These are phyloP conservation scores for Mesorhabditis spiculigera DNA, from an alignment of 2,888 invertebrate species.

Conservation along the genomic window DNA sequence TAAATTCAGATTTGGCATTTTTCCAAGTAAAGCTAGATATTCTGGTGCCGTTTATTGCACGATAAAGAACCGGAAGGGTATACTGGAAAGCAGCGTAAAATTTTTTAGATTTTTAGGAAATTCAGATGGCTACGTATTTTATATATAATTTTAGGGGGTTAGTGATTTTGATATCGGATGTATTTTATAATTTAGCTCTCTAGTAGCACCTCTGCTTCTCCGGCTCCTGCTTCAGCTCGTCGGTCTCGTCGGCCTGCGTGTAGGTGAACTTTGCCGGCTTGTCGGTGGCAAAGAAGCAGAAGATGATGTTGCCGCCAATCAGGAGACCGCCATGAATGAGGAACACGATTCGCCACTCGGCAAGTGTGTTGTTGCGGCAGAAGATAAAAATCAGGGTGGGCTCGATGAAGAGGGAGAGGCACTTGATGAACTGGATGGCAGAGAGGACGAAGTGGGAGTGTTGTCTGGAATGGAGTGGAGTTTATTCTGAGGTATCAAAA, in stretches of 20 bases:
- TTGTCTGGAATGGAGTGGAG: slow-evolving; percentile 34
- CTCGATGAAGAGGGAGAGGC: slow-evolving; percentile 49
- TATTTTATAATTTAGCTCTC: no score
- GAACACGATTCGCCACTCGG: slow-evolving; percentile 49
- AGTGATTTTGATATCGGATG: no score
- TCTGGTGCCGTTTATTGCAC: no score
- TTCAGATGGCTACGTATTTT: no score
- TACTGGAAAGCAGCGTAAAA: no score
- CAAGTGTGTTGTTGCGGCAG: slow-evolving; percentile 32
- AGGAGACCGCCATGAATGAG: slow-evolving; percentile 38
- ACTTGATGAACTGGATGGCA: slow-evolving; percentile 54
- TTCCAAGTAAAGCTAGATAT: no score
- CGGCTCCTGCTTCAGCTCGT: slow-evolving; percentile 11
- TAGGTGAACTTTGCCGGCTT: slow-evolving; percentile 50
- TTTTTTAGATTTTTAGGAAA: no score
- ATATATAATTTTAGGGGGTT: no score
- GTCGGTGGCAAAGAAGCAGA: slow-evolving; percentile 49
- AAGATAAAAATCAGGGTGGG: slow-evolving; percentile 46
- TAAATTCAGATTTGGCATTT: no score
- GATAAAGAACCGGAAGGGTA: no score
- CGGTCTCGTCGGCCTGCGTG: slow-evolving; percentile 19
- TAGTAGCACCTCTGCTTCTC: slow-evolving; percentile 26
- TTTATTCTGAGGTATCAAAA: not conserved
- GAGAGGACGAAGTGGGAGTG: slow-evolving; percentile 54
- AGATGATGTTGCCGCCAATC: slow-evolving; percentile 44